Evolutionary conservation across 2,888 invertebrate species (phyloP).

Genomic region (Pseudococcus longispinus): DNA sequence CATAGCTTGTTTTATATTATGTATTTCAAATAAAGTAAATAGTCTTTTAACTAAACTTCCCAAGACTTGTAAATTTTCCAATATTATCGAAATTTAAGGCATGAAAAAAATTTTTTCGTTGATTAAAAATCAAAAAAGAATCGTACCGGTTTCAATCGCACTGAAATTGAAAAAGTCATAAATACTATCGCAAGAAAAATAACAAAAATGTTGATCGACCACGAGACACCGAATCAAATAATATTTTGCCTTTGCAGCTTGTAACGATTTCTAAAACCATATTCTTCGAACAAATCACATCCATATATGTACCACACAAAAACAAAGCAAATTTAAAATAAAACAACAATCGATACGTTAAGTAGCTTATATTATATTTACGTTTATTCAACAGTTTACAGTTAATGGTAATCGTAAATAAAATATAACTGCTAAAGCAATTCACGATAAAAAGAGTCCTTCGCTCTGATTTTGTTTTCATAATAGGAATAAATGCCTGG

Average conservation of each 20-base stretch:
- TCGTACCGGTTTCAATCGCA: too few species aligned
- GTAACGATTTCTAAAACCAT: not conserved
- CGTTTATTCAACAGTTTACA: conserved; percentile 44
- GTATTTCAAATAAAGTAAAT: too few species aligned
- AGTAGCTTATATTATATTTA: conserved; percentile 41
- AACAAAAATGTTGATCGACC: too few species aligned
- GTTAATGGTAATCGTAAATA: conserved; percentile 45
- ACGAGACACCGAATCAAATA: not conserved
- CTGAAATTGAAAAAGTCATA: too few species aligned
- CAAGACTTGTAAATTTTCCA: too few species aligned
- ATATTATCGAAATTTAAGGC: too few species aligned
- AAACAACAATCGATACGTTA: not conserved
- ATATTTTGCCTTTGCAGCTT: too few species aligned
- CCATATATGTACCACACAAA: not conserved
- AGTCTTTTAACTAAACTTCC: too few species aligned
- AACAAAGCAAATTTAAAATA: not conserved
- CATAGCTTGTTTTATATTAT: too few species aligned
- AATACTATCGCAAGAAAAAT: too few species aligned
- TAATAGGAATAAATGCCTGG: conserved; percentile 38
- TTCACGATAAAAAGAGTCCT: conserved; percentile 13
- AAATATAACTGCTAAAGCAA: conserved; percentile 46
- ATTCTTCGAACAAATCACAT: not conserved
- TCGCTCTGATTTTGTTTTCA: conserved; percentile 6
- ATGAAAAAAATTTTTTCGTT: too few species aligned
- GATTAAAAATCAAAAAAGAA: too few species aligned